Percentiles rank a stretch among this genome's conserved stretches.
Evolutionary conservation across 2,888 invertebrate genomes (phyloP).

Genomic region (Caenorhabditis auriculariae): DNA sequence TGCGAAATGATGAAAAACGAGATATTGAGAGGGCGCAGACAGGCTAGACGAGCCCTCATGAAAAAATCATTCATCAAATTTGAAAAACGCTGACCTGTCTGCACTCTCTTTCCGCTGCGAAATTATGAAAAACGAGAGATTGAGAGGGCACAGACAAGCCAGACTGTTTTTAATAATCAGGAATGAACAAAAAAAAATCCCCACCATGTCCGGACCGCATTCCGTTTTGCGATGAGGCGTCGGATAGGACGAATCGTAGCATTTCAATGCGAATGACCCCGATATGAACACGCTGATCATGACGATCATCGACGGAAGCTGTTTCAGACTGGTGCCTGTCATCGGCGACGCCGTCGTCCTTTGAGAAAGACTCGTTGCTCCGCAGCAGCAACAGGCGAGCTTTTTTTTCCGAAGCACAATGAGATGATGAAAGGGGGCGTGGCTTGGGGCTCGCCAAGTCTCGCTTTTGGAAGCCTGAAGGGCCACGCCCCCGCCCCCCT

Average conservation of each 20-base stretch:
- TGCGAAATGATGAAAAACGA: background rate
- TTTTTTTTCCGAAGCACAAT: no score
- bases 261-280: constrained; percentile 15
- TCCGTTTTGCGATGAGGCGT: constrained; percentile 22
- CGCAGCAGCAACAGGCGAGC: constrained; percentile 25
- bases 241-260: constrained; percentile 42
- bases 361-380: constrained; percentile 11
- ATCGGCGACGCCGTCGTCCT: constrained; percentile 16
- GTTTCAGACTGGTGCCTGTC: constrained; percentile 40
- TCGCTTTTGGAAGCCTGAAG: constrained; percentile 3
- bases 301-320: constrained; percentile 3
- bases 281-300: constrained; percentile 6
- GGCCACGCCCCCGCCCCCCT: constrained; percentile 1
- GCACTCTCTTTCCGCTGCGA: background rate
- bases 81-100: background rate
- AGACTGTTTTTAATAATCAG: background rate
- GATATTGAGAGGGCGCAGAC: background rate
- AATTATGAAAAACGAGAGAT: background rate
- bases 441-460: background rate
- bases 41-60: no score
- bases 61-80: no score
- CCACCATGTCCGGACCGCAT: constrained; percentile 33
- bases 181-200: constrained; percentile 8
- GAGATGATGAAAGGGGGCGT: background rate
- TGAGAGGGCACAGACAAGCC: background rate